phyloP scores from a whole-genome alignment of 2,888 invertebrate species.

The Syrphus vitripennis region DNA sequence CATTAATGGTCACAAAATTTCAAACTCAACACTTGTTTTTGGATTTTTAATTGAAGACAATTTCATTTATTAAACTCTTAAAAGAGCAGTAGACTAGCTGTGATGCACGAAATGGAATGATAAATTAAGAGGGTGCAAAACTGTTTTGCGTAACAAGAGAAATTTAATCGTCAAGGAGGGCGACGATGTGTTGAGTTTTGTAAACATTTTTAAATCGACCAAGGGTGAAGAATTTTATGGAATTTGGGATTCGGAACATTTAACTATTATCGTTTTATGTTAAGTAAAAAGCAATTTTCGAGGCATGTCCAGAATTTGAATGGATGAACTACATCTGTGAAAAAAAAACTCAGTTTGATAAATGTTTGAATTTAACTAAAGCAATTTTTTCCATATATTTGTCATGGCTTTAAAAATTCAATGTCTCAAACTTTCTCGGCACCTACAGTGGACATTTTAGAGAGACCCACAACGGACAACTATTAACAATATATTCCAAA shows the following conservation, averaged over 20 bases:
- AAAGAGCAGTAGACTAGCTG: slow-evolving; percentile 26
- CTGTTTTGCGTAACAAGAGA: slow-evolving; percentile 55
- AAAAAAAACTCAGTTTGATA: not conserved
- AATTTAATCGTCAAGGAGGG: slow-evolving; percentile 67
- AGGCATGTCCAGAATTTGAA: slow-evolving; percentile 15
- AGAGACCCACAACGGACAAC: no score
- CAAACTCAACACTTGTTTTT: slow-evolving; percentile 68
- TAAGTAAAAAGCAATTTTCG: slow-evolving; percentile 15
- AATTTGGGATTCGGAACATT: slow-evolving; percentile 10
- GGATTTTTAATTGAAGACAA: slow-evolving; percentile 71
- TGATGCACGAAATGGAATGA: slow-evolving; percentile 17
- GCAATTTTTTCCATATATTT: not conserved
- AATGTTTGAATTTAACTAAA: not conserved
- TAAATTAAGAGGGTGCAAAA: slow-evolving; percentile 66
- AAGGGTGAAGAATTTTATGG: slow-evolving; percentile 22
- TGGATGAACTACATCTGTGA: not conserved
- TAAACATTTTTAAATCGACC: slow-evolving; percentile 46
- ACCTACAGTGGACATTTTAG: no score
- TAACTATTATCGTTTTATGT: slow-evolving; percentile 26
- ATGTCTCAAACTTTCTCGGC: no score
- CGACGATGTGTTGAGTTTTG: slow-evolving; percentile 42
- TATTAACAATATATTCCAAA: no score
- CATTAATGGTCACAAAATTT: slow-evolving; percentile 67
- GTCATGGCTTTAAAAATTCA: no score
- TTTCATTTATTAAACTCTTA: slow-evolving; percentile 68